Evolutionary conservation across 2,113 vertebrate species (phyloP).

Genomic region (Oncorhynchus tshawytscha): DNA sequence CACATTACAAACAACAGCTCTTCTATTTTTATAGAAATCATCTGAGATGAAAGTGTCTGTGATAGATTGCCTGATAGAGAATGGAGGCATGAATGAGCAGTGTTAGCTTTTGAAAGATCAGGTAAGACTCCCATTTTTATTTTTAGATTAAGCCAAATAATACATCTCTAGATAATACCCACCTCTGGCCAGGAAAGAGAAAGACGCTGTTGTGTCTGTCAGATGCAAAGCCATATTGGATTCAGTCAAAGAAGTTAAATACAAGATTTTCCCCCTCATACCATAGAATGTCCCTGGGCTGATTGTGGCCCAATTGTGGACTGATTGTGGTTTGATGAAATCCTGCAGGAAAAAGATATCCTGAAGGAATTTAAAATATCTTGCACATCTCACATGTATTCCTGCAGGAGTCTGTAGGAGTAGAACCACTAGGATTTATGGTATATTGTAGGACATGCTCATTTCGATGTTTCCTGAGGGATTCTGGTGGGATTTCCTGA

Average conservation of each 20-base stretch:
- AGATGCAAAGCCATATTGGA: constrained; percentile 42
- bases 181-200: constrained; percentile 52
- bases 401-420: no score
- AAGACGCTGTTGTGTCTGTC: constrained; percentile 23
- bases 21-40: neutral
- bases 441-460: no score
- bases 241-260: constrained; percentile 42
- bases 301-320: constrained; percentile 1
- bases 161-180: constrained; percentile 57
- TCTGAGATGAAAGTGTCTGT: constrained; percentile 4
- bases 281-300: constrained; percentile 6
- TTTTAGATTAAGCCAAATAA: constrained; percentile 44
- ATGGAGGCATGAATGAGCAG: constrained; percentile 42
- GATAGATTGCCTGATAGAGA: constrained; percentile 38
- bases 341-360: no score
- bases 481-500: no score
- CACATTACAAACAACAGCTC: neutral
- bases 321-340: constrained; percentile 14
- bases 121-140: constrained; percentile 42
- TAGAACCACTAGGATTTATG: no score
- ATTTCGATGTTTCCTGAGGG: no score
- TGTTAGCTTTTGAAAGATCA: constrained; percentile 37
- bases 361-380: no score
- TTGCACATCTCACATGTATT: no score
- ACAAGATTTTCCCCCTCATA: constrained; percentile 18